These are phyloP conservation scores for Brachionus plicatilis DNA, from an alignment of 1,140 invertebrate species.

Conservation along the genomic window DNA sequence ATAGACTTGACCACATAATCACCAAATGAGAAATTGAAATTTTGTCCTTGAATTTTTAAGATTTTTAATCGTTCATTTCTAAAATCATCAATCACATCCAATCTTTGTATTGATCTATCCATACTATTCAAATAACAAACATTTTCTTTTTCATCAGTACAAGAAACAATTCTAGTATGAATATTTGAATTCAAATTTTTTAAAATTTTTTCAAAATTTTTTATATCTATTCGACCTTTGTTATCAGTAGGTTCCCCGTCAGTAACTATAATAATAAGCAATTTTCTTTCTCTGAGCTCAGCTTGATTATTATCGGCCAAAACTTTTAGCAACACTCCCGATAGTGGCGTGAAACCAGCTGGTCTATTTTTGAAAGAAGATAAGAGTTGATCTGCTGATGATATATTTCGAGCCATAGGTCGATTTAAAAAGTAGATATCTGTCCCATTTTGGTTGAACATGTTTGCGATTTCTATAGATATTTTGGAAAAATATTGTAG, in stretches of 20 bases:
- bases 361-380: neutral
- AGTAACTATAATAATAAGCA: neutral
- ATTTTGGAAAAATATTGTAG: slow-evolving; percentile 4
- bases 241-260: slow-evolving; percentile 22
- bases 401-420: neutral
- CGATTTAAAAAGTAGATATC: slow-evolving; percentile 35
- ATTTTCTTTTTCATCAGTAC: neutral
- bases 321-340: neutral
- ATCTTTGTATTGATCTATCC: neutral
- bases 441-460: slow-evolving; percentile 1
- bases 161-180: slow-evolving; percentile 13
- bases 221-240: neutral
- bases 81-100: slow-evolving; percentile 29
- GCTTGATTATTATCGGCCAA: neutral
- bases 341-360: neutral
- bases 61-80: neutral
- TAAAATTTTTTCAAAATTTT: neutral
- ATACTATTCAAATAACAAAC: slow-evolving; percentile 14
- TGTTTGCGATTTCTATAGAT: neutral
- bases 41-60: neutral
- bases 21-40: slow-evolving; percentile 9
- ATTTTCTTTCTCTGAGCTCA: neutral
- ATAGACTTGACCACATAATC: slow-evolving; percentile 35
- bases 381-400: neutral
- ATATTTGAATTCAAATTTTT: neutral